Conservation (phyloP, 1,140 invertebrate genomes). For the Mamestra configurata region DNA sequence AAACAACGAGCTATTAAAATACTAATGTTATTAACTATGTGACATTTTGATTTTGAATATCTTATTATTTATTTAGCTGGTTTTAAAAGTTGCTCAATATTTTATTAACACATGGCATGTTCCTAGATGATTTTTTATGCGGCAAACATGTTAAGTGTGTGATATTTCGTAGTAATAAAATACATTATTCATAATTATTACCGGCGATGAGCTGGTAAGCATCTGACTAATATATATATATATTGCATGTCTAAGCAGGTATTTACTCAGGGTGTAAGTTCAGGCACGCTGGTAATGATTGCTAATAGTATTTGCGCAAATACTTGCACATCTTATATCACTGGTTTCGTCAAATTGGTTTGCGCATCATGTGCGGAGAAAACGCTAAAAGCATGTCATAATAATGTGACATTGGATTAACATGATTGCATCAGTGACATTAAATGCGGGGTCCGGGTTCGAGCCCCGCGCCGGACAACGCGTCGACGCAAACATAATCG, state of each 20-base stretch:
- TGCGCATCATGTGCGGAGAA: constrained; percentile 63
- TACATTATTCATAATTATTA: constrained; percentile 53
- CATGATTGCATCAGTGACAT: constrained; percentile 69
- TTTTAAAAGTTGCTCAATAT: constrained; percentile 63
- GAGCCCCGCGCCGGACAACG: constrained; percentile 20
- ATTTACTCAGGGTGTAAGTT: constrained; percentile 1
- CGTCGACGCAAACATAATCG: constrained; percentile 60
- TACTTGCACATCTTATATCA: constrained; percentile 70
- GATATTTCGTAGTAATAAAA: constrained; percentile 55
- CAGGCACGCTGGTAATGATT: constrained; percentile 57
- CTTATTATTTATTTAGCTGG: constrained; percentile 61
- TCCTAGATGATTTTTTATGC: constrained; percentile 55
- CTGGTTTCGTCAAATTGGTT: constrained; percentile 67
- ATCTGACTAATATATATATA: neutral
- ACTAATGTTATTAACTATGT: constrained; percentile 43
- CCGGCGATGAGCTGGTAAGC: neutral
- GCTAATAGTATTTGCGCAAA: constrained; percentile 70
- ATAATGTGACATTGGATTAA: constrained; percentile 73
- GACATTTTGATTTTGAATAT: constrained; percentile 54
- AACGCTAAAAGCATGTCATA: constrained; percentile 65
- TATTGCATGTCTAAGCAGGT: neutral
- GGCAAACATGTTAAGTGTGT: constrained; percentile 56
- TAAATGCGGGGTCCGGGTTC: constrained; percentile 64
- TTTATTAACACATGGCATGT: constrained; percentile 66
- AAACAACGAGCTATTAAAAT: constrained; percentile 16